Base-by-base conservation (phyloP, 2,888 invertebrate species). In the Sclerodermus sp. region DNA sequence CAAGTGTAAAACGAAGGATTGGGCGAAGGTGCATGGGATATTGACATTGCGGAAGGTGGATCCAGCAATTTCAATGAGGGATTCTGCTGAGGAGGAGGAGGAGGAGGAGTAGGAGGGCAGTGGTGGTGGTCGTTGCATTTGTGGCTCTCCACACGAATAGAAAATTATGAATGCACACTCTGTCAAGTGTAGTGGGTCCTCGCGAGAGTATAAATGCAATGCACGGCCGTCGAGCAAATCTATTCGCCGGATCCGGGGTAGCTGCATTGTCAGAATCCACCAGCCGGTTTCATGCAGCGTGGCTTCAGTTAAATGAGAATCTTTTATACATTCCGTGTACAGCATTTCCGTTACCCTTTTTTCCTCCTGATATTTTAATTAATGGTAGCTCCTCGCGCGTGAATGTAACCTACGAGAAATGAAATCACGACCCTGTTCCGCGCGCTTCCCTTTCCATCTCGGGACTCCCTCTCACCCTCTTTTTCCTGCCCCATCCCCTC, bases 301-400 rank as follows among this genome's bases (percentile, higher is more conserved):
- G 58, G 55, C 50, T 60, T 51, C 63, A 60, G 62, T 66, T 62
- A 68, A 69, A 69, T 64, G 69, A 68, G 69, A 65, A 64, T 66
- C 68, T 68, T 69, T 68, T 68, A 67, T 69, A 67, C 60, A 62
- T 69, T 57, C 64, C 60, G 60, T 64, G 61, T 66, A 64, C 62
- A 52, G 55, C 57, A 55, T 65, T 62, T 60, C 64, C 64, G 65
- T 59, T 58, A 55, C 47, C 52, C 37, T 15, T 3, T 34, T 17
- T 39, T 32, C 14, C 17, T 30, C 23, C 18, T 14, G 40, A 69
- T 67, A 62, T 68, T 68, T 67, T 68, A 68, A 68, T 68, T 68
- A 69, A 68, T 68, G 64, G 61, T 52, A 53, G 62, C 56, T 62
- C 58, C 55, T 58, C 59, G 52, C 59, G 52, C 48, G 54, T 57